Percentiles rank a stretch among this genome's conserved stretches.
Evolutionary conservation across 2,797 vertebrate species (phyloP).

Genomic region (Arnoldichthys spilopterus): DNA sequence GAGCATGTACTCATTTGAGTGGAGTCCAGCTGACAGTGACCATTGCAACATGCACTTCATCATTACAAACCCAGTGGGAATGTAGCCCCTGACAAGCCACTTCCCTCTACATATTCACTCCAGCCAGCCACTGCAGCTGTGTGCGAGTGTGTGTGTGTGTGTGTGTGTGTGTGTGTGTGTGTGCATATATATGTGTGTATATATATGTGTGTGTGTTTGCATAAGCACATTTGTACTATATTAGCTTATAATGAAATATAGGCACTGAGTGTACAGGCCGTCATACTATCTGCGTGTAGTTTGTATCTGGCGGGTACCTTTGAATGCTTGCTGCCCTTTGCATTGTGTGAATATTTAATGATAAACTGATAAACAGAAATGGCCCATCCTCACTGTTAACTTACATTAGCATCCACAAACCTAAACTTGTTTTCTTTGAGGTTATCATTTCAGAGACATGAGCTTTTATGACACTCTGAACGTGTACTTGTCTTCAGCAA

Average conservation of each 20-base stretch:
- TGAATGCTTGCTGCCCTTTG: too few relatives aligned
- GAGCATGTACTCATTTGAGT: constrained; percentile 45
- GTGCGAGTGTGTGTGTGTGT: not conserved
- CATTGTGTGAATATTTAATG: too few relatives aligned
- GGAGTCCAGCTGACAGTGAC: constrained; percentile 53
- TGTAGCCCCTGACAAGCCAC: constrained; percentile 70
- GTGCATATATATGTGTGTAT: constrained; percentile 18
- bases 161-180: constrained; percentile 9
- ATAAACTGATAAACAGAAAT: too few relatives aligned
- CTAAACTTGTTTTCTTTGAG: not conserved
- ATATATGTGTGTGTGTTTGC: not conserved
- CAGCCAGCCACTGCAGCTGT: constrained; percentile 53
- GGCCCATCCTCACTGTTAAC: too few relatives aligned
- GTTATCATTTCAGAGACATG: not conserved
- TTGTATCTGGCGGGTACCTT: too few relatives aligned
- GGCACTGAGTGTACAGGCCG: not conserved
- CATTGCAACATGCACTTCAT: constrained; percentile 71
- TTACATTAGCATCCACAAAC: not conserved
- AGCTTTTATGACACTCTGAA: not conserved
- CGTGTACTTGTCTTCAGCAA: not conserved
- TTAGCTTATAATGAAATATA: constrained; percentile 21
- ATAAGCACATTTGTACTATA: constrained; percentile 36
- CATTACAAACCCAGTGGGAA: constrained; percentile 73
- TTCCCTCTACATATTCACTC: constrained; percentile 61
- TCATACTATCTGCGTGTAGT: constrained; percentile 21